Evolutionary conservation across 2,888 invertebrate species (phyloP).

Genomic region (Drosophila anomalata): DNA sequence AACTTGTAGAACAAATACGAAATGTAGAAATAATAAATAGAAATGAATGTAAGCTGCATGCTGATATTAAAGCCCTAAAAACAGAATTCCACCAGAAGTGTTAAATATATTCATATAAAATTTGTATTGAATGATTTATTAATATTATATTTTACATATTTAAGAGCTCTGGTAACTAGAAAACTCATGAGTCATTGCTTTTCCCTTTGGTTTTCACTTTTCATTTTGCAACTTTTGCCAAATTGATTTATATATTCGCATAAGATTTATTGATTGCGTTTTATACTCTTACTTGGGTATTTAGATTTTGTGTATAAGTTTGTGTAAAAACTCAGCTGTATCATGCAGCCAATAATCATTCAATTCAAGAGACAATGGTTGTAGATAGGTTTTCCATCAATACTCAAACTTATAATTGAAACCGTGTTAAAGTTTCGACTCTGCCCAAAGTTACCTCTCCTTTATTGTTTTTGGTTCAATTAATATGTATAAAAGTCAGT

Average conservation of each 20-base stretch:
- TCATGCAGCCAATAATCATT: too few relatives aligned
- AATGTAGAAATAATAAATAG: neutral
- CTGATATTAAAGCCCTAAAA: neutral
- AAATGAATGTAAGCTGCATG: neutral
- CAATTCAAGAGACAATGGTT: too few relatives aligned
- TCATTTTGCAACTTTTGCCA: neutral
- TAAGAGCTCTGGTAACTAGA: neutral
- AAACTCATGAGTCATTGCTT: constrained; percentile 3
- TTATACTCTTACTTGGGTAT: neutral
- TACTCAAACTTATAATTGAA: neutral
- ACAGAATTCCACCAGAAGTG: neutral
- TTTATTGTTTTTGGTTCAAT: constrained; percentile 14
- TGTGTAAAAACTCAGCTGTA: too few relatives aligned
- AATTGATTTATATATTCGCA: constrained; percentile 11
- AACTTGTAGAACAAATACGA: neutral
- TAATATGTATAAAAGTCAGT: constrained; percentile 17
- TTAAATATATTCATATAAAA: neutral
- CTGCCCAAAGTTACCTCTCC: neutral
- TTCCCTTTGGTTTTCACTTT: neutral
- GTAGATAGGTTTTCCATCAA: too few relatives aligned
- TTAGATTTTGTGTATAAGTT: neutral
- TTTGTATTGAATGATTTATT: neutral
- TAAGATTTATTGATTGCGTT: constrained; percentile 10
- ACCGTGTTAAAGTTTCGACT: neutral
- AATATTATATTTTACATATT: neutral